These are phyloP conservation scores for Caprella mutica DNA, from an alignment of 2,888 invertebrate species.

Conservation along the genomic window DNA sequence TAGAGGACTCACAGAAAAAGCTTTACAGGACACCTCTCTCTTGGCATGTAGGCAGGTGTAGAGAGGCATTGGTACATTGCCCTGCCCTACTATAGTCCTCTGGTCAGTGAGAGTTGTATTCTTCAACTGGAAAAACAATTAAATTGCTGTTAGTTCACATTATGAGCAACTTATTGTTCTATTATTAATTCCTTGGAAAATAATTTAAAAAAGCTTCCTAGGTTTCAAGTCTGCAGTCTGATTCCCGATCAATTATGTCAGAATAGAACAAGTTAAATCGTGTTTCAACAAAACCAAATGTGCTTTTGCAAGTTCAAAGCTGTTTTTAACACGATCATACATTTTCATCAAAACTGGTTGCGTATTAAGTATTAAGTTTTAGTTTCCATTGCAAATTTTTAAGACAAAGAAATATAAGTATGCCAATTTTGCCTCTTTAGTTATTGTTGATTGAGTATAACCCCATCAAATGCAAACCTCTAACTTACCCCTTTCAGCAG, in stretches of 20 bases:
- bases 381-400: no score
- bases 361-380: no score
- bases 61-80: constrained; percentile 41
- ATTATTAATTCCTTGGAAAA: neutral
- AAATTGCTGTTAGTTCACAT: neutral
- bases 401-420: no score
- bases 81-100: constrained; percentile 39
- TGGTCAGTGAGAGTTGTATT: constrained; percentile 40
- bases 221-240: no score
- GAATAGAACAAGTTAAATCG: no score
- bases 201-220: neutral
- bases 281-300: no score
- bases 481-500: constrained; percentile 40
- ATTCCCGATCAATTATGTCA: no score
- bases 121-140: constrained; percentile 38
- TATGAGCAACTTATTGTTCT: neutral
- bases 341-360: no score
- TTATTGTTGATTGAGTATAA: no score
- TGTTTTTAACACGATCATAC: no score
- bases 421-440: no score
- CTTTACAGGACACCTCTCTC: constrained; percentile 42
- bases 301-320: no score
- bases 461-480: neutral
- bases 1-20: constrained; percentile 42
- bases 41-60: constrained; percentile 45